Evolutionary conservation across 1,140 invertebrate species (phyloP).

Genomic region (Chionoecetes opilio): DNA sequence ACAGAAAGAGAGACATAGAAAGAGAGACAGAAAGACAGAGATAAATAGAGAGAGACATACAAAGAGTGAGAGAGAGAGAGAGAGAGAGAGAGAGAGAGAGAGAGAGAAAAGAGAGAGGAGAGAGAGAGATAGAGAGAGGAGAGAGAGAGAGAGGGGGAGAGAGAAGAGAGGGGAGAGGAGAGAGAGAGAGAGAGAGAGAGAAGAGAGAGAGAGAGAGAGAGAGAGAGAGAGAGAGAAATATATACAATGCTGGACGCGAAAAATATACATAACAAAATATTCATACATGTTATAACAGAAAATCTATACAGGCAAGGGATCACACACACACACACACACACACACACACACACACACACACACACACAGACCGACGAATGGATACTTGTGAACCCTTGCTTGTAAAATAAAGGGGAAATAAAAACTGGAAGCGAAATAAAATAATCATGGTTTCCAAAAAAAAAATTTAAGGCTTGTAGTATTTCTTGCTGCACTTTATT

Average conservation of each 20-base stretch:
- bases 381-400: neutral
- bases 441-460: neutral
- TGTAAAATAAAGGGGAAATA: neutral
- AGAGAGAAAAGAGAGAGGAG: neutral
- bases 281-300: neutral
- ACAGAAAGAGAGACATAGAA: no score
- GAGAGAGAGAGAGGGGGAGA: conserved; percentile 25
- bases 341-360: neutral
- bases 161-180: neutral
- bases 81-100: conserved; percentile 6
- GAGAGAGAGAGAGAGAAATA: conserved; percentile 22
- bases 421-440: neutral
- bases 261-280: neutral
- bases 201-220: neutral
- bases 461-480: neutral
- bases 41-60: no score
- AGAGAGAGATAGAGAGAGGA: conserved; percentile 1
- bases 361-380: neutral
- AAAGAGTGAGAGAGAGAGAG: neutral
- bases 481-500: neutral
- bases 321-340: neutral
- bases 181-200: no score
- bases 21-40: no score
- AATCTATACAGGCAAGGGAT: conserved; percentile 14
- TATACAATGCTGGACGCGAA: no score